phyloP scores from a whole-genome alignment of 2,797 vertebrate genomes.

The Decapterus maruadsi region DNA sequence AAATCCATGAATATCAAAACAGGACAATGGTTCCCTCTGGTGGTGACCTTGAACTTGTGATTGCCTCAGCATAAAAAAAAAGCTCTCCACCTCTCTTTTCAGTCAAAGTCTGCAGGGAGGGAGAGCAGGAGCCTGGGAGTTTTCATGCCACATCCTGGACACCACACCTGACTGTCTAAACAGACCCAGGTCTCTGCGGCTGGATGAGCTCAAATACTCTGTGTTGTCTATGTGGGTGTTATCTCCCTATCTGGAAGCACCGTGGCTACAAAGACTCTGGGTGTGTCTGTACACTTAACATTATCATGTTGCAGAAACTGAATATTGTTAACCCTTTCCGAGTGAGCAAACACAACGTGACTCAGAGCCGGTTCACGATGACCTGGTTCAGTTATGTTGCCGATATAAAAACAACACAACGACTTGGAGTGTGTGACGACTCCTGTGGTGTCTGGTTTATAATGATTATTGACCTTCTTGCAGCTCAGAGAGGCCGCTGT shows the following conservation, averaged over 20 bases:
- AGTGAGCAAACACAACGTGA: conserved; percentile 16
- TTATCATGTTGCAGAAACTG: conserved; percentile 64
- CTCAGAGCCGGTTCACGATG: conserved; percentile 10
- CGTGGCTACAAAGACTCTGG: conserved; percentile 39
- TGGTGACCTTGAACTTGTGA: neutral
- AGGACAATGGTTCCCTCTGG: conserved; percentile 8
- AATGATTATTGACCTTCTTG: neutral
- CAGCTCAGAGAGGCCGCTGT: neutral
- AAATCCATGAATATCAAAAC: conserved; percentile 12
- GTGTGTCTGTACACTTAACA: conserved; percentile 50
- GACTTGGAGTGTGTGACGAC: neutral
- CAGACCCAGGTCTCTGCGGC: conserved; percentile 37
- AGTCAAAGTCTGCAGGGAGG: conserved; percentile 2
- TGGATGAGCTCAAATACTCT: conserved; percentile 19
- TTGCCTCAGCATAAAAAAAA: neutral
- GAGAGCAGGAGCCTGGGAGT: neutral
- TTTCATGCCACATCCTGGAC: conserved; percentile 65
- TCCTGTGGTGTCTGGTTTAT: neutral
- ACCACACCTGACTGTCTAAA: conserved; percentile 72
- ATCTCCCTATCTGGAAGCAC: conserved; percentile 30
- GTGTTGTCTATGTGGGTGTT: conserved; percentile 45
- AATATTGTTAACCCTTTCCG: conserved; percentile 24
- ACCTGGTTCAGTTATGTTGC: neutral
- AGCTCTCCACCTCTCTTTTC: neutral
- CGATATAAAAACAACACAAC: neutral